Base-by-base conservation (phyloP, 2,888 invertebrate genomes). In the Ligdia adustata region DNA sequence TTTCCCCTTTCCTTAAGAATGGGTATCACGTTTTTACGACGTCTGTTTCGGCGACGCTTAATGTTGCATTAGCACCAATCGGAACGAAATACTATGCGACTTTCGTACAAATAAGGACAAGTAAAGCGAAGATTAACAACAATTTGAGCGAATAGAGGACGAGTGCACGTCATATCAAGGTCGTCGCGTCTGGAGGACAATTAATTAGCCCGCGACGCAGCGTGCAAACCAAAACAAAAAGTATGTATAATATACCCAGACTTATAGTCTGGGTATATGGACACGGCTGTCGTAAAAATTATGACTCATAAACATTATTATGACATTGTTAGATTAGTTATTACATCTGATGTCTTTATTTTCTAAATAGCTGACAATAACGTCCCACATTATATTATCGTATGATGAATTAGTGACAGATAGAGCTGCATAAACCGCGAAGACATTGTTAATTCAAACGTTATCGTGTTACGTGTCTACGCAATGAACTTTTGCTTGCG, bases 161-260 rank as follows among this genome's bases (percentile, higher is more conserved):
- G 57, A 67, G 60, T 62, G 63, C 60, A 63, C 59, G 55, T 63
- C 57, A 38, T 27, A 50, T 52, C 64, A 72, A 72, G 72, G 72
- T 71, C 69, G 55, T 52, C 60, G 60, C 55, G 72, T 70, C 71
- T 71, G 62, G 70, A 72, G 71, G 68, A 67, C 66, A 67, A 63
- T 66, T 68, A 64, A 64, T 60, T 62, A 58, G 52, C 54, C 55
- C 57, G 53, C 56, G 41, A 37, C 58, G 46, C 54, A 52, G 37
- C 37, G 48, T 53, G 44, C 59, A 64, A 59, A 55, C 60, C 57
- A 60, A 67, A 64, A 66, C 62, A 69, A 64, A 62, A 60, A 49
- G 42, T 56, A 49, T 47, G 42, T 56, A 49, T 47, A 51, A 51
- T 45, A 37, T 43, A 43, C 40, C 55, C 6, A n/a, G 40, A 42